These are phyloP conservation scores for Gymnogyps californianus DNA, from an alignment of 2,113 vertebrate species.

Conservation along the genomic window DNA sequence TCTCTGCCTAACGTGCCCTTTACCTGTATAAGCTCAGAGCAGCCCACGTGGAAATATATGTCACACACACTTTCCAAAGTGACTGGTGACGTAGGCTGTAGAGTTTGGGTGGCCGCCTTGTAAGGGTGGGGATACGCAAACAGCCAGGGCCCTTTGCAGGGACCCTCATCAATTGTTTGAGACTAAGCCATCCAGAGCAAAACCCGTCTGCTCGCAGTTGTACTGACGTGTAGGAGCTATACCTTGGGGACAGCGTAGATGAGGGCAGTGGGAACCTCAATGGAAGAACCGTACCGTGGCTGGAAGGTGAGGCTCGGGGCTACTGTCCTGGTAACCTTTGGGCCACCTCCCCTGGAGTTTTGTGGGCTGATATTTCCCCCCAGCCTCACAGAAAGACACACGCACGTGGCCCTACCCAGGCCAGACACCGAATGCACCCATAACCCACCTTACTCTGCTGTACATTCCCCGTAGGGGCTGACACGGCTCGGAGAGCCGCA, in stretches of 20 bases:
- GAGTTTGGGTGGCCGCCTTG: background rate
- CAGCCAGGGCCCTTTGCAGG: background rate
- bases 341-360: background rate
- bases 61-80: background rate
- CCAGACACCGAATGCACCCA: background rate
- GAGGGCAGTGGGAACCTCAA: background rate
- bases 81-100: fast-evolving
- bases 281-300: background rate
- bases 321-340: background rate
- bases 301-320: background rate
- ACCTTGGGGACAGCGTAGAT: background rate
- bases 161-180: background rate
- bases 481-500: fast-evolving
- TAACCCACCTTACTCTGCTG: background rate
- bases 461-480: fast-evolving
- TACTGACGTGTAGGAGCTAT: fast-evolving
- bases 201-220: background rate
- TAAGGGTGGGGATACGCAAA: fast-evolving
- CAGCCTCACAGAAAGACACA: background rate
- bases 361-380: background rate
- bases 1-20: background rate
- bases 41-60: background rate
- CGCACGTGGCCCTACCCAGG: fast-evolving
- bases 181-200: background rate
- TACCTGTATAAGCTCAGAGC: background rate